These are phyloP conservation scores for Strongylocentrotus purpuratus DNA, from an alignment of 35 echinoderm and acorn worm species.

Conservation along the genomic window DNA sequence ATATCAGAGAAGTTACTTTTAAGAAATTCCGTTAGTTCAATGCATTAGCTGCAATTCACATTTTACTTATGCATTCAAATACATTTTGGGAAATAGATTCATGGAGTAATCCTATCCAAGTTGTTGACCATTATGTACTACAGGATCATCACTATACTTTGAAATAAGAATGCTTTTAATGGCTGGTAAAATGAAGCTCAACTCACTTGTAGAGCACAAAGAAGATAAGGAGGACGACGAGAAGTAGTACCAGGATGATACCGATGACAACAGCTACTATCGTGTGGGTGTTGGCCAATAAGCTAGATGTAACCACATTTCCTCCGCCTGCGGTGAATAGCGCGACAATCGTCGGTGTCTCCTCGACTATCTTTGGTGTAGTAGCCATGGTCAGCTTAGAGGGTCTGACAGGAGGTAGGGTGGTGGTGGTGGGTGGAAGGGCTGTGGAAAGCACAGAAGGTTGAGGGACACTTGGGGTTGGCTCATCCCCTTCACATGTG, in stretches of 20 bases:
- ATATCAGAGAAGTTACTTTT: neutral
- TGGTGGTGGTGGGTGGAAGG: neutral
- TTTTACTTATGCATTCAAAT: neutral
- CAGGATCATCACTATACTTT: too few relatives aligned
- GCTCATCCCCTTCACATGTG: slow-evolving; percentile 61
- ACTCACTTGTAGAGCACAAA: slow-evolving; percentile 62
- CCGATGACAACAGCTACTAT: slow-evolving; percentile 44
- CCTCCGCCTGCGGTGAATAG: neutral
- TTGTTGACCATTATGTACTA: neutral
- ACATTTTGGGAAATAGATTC: neutral
- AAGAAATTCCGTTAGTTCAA: too few relatives aligned
- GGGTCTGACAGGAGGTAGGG: neutral
- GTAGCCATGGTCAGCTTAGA: neutral
- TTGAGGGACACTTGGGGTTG: slow-evolving; percentile 21
- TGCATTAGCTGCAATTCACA: neutral
- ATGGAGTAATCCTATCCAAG: neutral
- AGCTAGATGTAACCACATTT: neutral
- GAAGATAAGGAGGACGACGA: too few relatives aligned
- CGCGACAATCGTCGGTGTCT: neutral
- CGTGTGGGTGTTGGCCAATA: neutral
- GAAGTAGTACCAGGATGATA: slow-evolving; percentile 43
- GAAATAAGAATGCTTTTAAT: neutral
- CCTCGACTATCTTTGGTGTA: neutral
- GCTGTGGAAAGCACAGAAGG: neutral
- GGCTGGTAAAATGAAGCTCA: neutral